Evolutionary conservation across 1,140 invertebrate genomes (phyloP), one percentile per base, ranked within the genome.

Genomic region (Drosophila tropicalis): DNA sequence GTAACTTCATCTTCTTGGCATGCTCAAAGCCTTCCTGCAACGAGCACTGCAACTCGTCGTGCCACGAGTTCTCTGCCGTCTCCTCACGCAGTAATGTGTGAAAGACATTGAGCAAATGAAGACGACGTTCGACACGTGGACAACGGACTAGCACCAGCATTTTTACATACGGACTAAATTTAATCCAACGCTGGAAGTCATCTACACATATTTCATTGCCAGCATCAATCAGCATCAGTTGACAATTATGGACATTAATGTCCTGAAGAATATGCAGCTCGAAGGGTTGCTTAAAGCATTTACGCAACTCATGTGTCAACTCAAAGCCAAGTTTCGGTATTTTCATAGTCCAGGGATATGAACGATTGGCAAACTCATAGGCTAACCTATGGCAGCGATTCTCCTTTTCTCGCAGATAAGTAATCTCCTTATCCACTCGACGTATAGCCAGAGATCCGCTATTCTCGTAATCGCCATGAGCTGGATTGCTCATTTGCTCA

Each of bases 291-390:
- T 13, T 13, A 41, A 91, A 91, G 0, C 19, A 12, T 3, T 17
- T 0, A 6, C 47, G 36, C 36, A 87, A 10, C 7, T 80, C 66
- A 3, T 19, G 13, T 1, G 70, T 85, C 1, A 90, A 10, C 2
- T 32, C 10, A 32, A 87, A 85, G 29, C 64, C 56, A 17, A 72
- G 70, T 6, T 56, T 51, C 3, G 80, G 78, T 1, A 63, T 76
- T 56, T 87, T 68, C 86, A 91, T 91, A 40, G 81, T 87, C 90
- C 90, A 91, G 2, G 90, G 90, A 62, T 69, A 80, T 0, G 22
- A 62, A 1, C 90, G 80, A 39, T 91, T 87, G 61, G 76, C 78
- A 44, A 90, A 91, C 41, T 68, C 60, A 40, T 78, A 76, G 2
- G 90, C 90, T 61, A 91, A 34, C n/a, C 65, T 76, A 57, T 90